These are phyloP conservation scores for Orientallactaga bullata DNA, from an alignment of 2,113 vertebrate genomes.

Conservation along the genomic window DNA sequence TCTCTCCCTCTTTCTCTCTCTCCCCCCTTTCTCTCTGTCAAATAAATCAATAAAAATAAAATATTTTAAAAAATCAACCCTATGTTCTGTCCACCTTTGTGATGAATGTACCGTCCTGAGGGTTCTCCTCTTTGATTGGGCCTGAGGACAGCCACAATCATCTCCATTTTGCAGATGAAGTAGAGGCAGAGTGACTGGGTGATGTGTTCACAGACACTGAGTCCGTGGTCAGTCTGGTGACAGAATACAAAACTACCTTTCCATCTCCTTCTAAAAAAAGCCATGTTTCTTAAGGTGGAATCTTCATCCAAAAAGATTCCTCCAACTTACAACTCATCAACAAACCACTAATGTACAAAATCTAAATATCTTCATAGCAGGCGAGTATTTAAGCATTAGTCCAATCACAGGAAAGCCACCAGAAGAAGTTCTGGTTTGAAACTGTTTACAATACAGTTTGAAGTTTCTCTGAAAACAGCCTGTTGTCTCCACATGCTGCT, in stretches of 20 bases:
- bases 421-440: not conserved
- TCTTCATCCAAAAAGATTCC: not conserved
- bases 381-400: not conserved
- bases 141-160: no score
- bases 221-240: not conserved
- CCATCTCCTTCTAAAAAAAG: not conserved
- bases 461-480: not conserved
- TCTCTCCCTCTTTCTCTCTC: no score
- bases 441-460: not conserved
- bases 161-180: not conserved
- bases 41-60: no score
- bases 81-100: not conserved
- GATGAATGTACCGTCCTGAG: not conserved
- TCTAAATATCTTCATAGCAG: not conserved
- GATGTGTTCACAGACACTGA: not conserved
- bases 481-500: rapidly evolving
- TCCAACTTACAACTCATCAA: not conserved
- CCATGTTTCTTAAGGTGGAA: not conserved
- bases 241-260: not conserved
- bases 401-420: not conserved
- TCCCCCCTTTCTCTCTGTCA: no score
- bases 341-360: conserved; percentile 8
- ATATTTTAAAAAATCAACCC: no score
- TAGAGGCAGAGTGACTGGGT: not conserved
- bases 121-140: not conserved